Evolutionary conservation across 2,113 vertebrate genomes (phyloP), one percentile per base, ranked within the genome.

Genomic region (Nansenia antarctica): DNA sequence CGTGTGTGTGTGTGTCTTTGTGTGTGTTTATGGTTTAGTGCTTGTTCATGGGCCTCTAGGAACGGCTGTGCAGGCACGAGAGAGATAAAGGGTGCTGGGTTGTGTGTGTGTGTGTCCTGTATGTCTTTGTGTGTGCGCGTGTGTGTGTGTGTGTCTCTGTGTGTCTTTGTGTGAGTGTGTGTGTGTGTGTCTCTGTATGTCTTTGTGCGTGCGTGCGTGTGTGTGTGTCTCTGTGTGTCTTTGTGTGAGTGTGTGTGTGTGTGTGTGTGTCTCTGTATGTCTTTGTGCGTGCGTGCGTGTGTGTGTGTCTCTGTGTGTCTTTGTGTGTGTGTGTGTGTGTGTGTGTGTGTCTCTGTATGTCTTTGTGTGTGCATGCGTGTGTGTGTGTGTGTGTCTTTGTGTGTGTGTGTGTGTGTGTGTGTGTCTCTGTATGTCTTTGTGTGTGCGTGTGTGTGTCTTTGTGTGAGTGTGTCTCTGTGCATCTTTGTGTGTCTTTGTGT

Each of bases 71-170:
- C 62, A 68, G 77, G 75, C 9, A 29, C 8, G 18, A 27, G 26
- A 55, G 65, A 85, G 69, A 85, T 84, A 76, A 82, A 63, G 60
- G 45, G 4, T 63, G 54, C 62, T 55, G 37, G 67, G 42, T 22
- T 69, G 62, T 30, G 34, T 52, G 57, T 69, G 63, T 62, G 14
- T 9, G 20, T 69, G 32, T 62, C 35, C 11, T 32, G 49, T 22
- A 30, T 18, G 47, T 58, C 3, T n/a, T n/a, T n/a, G n/a, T 68
- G 63, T 67, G 57, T 52, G 67, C 53, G 29, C 65, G 62, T 30
- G 34, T 52, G 57, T 69, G 63, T 62, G 14, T 9, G 20, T 69
- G 32, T 62, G 57, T 26, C 29, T 49, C 11, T 32, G 49, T 22
- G 37, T 18, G 47, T 58, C 3, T 9, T 7, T 34, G 12, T 42